Evolutionary conservation across 2,797 vertebrate species (phyloP).

Genomic region (Pangasius sanitwongsei): DNA sequence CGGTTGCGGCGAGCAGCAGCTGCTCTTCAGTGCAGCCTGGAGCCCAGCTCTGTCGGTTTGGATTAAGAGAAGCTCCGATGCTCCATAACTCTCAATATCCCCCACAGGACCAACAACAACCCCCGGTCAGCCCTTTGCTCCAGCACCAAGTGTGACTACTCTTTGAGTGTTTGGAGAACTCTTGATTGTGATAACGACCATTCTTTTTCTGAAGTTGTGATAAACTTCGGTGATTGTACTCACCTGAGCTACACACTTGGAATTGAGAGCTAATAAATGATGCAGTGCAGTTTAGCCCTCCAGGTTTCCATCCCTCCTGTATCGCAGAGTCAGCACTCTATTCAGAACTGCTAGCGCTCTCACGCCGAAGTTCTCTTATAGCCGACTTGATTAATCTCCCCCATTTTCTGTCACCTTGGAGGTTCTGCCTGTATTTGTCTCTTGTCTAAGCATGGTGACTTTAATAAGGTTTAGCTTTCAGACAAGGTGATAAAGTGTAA

Average conservation of each 20-base stretch:
- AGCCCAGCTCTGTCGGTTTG: constrained; percentile 52
- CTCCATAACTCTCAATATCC: constrained; percentile 52
- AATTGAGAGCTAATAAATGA: constrained; percentile 30
- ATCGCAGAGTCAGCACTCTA: constrained; percentile 23
- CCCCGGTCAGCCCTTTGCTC: constrained; percentile 13
- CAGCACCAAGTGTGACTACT: constrained; percentile 5
- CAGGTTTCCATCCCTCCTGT: constrained; percentile 24
- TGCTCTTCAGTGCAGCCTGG: constrained; percentile 50
- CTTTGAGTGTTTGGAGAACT: background rate
- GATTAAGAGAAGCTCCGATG: constrained; percentile 51
- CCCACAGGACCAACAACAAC: constrained; percentile 31
- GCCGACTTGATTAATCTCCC: constrained; percentile 44
- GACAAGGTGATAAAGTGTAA: constrained; percentile 7
- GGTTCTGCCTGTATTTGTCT: constrained; percentile 30
- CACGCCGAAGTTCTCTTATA: constrained; percentile 1
- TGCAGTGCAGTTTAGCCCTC: background rate
- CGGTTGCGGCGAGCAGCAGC: constrained; percentile 54
- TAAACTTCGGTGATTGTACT: background rate
- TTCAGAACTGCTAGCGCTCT: constrained; percentile 21
- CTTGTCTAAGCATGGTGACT: constrained; percentile 19
- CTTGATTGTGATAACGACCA: constrained; percentile 11
- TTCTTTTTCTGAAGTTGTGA: background rate
- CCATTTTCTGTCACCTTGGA: constrained; percentile 29
- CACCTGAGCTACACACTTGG: background rate
- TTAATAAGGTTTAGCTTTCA: constrained; percentile 31